Base-by-base conservation (phyloP, 2,797 vertebrate species). In the Triplophysa yarkandensis region DNA sequence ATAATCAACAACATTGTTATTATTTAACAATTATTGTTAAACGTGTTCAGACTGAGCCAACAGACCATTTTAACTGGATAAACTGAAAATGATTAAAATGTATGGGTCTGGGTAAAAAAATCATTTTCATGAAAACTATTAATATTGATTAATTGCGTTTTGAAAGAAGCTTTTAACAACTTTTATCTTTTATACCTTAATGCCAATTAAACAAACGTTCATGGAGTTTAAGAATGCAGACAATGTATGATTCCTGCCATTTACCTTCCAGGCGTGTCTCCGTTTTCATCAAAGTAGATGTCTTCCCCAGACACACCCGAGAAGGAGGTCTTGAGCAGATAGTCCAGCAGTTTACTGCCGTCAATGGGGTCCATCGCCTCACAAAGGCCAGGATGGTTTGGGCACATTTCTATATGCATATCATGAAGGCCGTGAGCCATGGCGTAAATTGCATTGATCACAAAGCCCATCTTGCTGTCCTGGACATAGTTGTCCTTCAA, bases 391-490 rank as follows among this genome's bases (percentile, higher is more conserved):
- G 93, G 80, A 0, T 95, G 88, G 14, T 91, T 90, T 0, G 93
- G 94, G 77, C 98, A 99, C 75, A 99, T 78, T 28, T 93, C 93
- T 1, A 86, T 87, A 84, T 99, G 96, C 97, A 99, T 98, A 65
- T 94, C 95, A 78, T 99, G 96, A 5, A 99, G 93, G 0, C 98
- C 98, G 0, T 99, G 94, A 2, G 97, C 98, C 98, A 99, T 99
- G 61, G 98, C 95, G 0, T 98, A 99, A 89, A 99, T 98, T 78
- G 98, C 98, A 25, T 99, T 99, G 88, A 99, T 98, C 87, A 99
- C 97, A 85, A 99, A 99, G 76, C 98, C 98, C 98, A 99, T 99
- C 91, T 99, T 99, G 84, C 97, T 99, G 87, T 99, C 98, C 85
- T 99, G 98, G 14, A 98, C 90, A 10, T 98, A 99, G 84, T 98